Base-by-base conservation (phyloP, 2,113 vertebrate species). In the Pseudolaguvia tuberculata region DNA sequence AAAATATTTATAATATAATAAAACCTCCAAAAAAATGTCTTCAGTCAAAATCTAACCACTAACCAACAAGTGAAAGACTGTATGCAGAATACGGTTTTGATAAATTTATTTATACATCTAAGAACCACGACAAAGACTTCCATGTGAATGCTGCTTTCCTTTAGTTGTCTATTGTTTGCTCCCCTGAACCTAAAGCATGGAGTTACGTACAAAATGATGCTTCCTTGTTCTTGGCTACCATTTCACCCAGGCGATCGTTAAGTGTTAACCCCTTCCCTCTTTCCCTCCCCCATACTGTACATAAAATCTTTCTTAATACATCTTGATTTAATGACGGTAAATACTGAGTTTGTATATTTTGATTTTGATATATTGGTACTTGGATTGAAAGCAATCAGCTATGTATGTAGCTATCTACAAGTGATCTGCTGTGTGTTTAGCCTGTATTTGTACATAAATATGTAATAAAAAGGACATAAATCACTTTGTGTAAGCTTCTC, bases 371-470 rank as follows among this genome's bases (percentile, higher is more conserved):
- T 93, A 93, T 93, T 92, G 90, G 91, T 92, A 91, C 91, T 92
- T 92, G 91, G 87, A 85, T 92, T 91, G 90, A 91, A 91, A 93
- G 91, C 84, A 92, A 90, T 89, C 85, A 89, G 91, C 91, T 93
- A 93, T 95, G 92, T 95, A 92, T 94, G 92, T 94, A 91, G 93
- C 95, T 95, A 94, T 89, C 92, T 94, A 80, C 82, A 82, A 82
- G 87, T 92, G 93, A 92, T 93, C 92, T 97, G 94, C 96, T 94
- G 91, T 94, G 93, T 98, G 94, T 98, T 93, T 95, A 95, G 94
- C 88, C 91, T 98, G 96, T 98, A 95, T 96, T 95, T 98, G 95
- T 98, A 96, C 87, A 94, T 94, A 94, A 89, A 87, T 87, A 86
- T 89, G 88, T 90, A 89, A 94, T 93, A 94, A 91, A 93, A 91